phyloP scores from a whole-genome alignment of 1,140 invertebrate species.

The Nebria ingens region DNA sequence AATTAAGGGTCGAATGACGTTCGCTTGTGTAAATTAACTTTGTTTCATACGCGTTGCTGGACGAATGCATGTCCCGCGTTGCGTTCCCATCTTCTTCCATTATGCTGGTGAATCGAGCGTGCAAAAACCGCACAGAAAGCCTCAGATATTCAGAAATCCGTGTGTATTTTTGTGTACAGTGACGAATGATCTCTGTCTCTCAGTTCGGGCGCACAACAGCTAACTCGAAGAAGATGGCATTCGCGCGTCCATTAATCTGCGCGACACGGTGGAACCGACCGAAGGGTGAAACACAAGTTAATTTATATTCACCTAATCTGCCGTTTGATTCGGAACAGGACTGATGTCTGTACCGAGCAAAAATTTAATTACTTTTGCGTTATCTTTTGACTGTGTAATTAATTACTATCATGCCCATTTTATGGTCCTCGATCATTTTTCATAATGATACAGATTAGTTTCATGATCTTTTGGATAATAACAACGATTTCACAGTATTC shows the following conservation, averaged over 20 bases:
- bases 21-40: background rate
- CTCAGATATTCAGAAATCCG: background rate
- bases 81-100: background rate
- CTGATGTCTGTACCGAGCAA: background rate
- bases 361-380: conserved; percentile 6
- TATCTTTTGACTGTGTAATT: background rate
- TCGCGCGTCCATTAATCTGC: background rate
- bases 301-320: conserved; percentile 5
- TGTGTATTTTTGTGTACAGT: background rate
- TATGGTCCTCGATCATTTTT: background rate
- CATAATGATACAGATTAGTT: background rate
- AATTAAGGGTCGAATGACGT: background rate
- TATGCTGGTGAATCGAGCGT: background rate
- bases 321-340: conserved; percentile 3
- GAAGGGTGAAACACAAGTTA: background rate
- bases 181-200: background rate
- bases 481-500: background rate
- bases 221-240: background rate
- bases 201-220: too few relatives aligned
- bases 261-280: background rate
- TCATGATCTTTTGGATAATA: background rate
- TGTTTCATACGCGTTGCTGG: background rate
- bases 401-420: background rate
- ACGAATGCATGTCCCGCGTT: too few relatives aligned
- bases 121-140: background rate